phyloP scores from a whole-genome alignment of 2,888 invertebrate species.

The Fragum whitleyi region DNA sequence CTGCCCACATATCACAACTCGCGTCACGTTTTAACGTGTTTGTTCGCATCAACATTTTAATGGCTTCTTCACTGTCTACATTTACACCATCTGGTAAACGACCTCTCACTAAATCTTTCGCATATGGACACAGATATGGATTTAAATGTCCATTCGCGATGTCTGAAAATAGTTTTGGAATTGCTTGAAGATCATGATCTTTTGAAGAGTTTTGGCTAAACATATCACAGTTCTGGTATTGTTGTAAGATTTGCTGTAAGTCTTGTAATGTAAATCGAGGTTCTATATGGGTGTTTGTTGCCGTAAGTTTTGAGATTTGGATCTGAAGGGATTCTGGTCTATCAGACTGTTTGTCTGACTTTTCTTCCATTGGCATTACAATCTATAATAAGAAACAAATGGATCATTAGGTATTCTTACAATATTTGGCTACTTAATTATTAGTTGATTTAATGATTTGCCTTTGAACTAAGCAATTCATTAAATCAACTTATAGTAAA shows the following conservation, averaged over 20 bases:
- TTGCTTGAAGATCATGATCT: constrained; percentile 66
- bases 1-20: constrained; percentile 94
- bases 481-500: no score
- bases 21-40: constrained; percentile 80
- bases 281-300: constrained; percentile 89
- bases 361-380: constrained; percentile 91
- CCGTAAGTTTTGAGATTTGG: constrained; percentile 91
- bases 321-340: constrained; percentile 94
- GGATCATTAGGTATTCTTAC: no score
- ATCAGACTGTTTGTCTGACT: constrained; percentile 90
- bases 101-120: constrained; percentile 64
- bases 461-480: no score
- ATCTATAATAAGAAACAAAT: constrained; percentile 87
- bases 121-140: constrained; percentile 76
- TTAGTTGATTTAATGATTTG: no score
- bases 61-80: constrained; percentile 51
- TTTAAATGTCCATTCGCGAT: constrained; percentile 75
- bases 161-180: constrained; percentile 72
- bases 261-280: constrained; percentile 88
- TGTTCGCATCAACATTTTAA: constrained; percentile 64
- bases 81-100: constrained; percentile 45
- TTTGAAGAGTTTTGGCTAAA: constrained; percentile 86
- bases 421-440: no score
- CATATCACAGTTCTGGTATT: constrained; percentile 91
- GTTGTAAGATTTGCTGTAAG: constrained; percentile 92